Conservation (phyloP, 2,113 vertebrate genomes). For the Chelonoidis abingdonii region DNA sequence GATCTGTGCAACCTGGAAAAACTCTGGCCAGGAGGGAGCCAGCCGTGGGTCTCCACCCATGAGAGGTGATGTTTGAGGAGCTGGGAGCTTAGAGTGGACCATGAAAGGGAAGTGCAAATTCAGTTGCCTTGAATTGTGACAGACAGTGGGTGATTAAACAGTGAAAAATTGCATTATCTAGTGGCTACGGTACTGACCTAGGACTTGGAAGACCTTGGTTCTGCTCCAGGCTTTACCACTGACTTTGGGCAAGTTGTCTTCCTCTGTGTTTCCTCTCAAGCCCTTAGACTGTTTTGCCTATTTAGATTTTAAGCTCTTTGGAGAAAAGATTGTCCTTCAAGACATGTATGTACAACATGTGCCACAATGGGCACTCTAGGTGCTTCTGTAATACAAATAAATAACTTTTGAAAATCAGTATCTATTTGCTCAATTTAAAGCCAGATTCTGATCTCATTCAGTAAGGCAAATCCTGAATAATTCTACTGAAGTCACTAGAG, state of each 20-base stretch:
- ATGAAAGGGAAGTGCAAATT: no score
- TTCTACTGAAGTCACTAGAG: background rate
- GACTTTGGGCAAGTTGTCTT: background rate
- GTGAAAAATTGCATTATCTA: no score
- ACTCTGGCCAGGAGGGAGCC: no score
- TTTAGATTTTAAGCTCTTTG: background rate
- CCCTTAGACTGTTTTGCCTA: background rate
- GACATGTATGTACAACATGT: background rate
- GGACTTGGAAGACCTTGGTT: background rate
- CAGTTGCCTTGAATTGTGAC: background rate
- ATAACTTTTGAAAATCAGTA: background rate
- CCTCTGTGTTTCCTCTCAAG: background rate
- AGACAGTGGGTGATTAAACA: background rate
- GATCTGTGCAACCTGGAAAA: no score
- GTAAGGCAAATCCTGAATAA: background rate
- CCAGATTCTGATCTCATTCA: background rate
- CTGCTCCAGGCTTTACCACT: background rate
- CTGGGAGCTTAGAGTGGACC: no score
- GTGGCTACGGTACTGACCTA: background rate
- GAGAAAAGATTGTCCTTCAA: background rate
- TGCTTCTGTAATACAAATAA: background rate
- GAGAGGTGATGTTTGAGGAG: no score
- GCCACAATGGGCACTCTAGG: background rate
- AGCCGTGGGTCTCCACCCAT: no score
- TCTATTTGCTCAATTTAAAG: background rate